Base-by-base conservation (phyloP, 2,888 invertebrate species). In the Xestia sexstrigata region DNA sequence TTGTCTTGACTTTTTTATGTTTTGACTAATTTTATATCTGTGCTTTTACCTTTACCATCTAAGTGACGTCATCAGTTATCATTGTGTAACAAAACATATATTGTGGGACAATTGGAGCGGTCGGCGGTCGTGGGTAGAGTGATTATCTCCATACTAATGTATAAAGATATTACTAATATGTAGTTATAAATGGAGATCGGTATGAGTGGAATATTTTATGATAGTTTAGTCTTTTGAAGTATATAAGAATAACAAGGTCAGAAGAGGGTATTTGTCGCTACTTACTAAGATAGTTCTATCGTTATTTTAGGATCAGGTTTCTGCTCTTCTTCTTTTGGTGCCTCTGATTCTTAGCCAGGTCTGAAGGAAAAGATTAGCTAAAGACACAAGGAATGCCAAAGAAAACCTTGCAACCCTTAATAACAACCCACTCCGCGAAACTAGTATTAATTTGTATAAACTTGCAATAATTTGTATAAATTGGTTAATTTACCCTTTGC, bases 91-190 rank as follows among this genome's bases (percentile, higher is more conserved):
- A 55, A 58, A 79, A 73, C 79, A 78, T 75, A 73, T 70, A 67
- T 47, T 70, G 66, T 60, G 81, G 81, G 88, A 90, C 90, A 92
- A 93, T 89, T 90, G 91, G 92, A 89, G 83, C 88, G 88, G 9
- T 82, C 88, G 93, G 83, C 88, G 88, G 9, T 82, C 88, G 93
- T 93, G 91, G 93, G 93, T 75, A 72, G 92, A 74, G 11, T 82
- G 80, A 89, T 90, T 91, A 90, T 89, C 83, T 77, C 90, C 90
- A 92, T 91, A 89, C 90, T 89, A 91, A 92, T 91, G 83, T 77
- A 62, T n/a, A 42, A 83, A 86, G 82, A 83, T 84, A 84, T 86
- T 82, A 72, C 67, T 76, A 66, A 70, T 42, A 60, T 70, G 76
- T 20, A 15, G 47, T 15, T 45, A n/a, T 63, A 47, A 63, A 74